A percentile compares a stretch with the other conserved stretches of the same genome.
Conservation (phyloP, 2,888 invertebrate species). For the Volucella bombylans region DNA sequence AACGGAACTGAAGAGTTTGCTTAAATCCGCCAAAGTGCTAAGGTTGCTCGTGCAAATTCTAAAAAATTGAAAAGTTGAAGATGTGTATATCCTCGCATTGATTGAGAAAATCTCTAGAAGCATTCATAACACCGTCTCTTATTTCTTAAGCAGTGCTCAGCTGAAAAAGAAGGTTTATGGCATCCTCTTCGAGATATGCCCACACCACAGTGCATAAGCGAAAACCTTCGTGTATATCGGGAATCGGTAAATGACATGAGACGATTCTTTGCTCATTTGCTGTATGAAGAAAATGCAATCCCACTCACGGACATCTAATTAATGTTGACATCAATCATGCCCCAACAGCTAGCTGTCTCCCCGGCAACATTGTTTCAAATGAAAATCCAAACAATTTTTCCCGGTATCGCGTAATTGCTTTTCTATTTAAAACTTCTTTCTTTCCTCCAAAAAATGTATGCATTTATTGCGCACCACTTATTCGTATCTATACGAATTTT, state of each 20-base stretch:
- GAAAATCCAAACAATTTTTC: too few species aligned
- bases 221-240: conserved; percentile 74
- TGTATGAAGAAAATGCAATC: conserved; percentile 77
- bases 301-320: conserved; percentile 74
- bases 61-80: conserved; percentile 49
- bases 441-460: conserved; percentile 53
- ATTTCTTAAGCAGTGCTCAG: conserved; percentile 72
- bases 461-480: conserved; percentile 31
- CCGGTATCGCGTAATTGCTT: too few species aligned
- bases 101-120: conserved; percentile 76
- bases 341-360: too few species aligned
- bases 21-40: conserved; percentile 73
- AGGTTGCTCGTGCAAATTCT: conserved; percentile 72
- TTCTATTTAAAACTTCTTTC: conserved; percentile 15
- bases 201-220: conserved; percentile 75
- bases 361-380: too few species aligned
- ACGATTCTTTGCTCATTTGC: conserved; percentile 78
- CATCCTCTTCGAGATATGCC: conserved; percentile 77
- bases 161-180: conserved; percentile 76
- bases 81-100: conserved; percentile 74
- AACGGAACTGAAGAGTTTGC: conserved; percentile 58
- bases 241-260: conserved; percentile 76
- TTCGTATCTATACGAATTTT: conserved; percentile 26
- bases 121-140: conserved; percentile 75
- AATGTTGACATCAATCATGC: too few species aligned